Evolutionary conservation across 2,888 invertebrate species (phyloP), one percentile per base, ranked within the genome.

Genomic region (Dynastes hyllus): DNA sequence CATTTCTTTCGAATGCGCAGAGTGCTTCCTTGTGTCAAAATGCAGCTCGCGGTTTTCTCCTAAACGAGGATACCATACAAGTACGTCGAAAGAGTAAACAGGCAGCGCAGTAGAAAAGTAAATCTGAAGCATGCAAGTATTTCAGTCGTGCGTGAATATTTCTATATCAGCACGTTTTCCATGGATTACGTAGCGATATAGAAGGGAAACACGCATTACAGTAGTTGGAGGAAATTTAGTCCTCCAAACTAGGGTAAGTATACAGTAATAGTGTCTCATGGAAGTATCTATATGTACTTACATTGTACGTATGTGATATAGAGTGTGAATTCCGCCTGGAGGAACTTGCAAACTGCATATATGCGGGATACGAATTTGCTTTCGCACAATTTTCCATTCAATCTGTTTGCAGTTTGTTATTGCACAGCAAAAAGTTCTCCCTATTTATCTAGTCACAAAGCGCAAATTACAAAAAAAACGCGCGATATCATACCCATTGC

Each of bases 11-110:
- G n/a, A 16, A 16, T 16, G 11, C 11, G 9, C 16, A 6, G 37
- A 66, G 2, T 40, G 40, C 16, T 22, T 55, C 2, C 13, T 66
- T 13, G 5, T 40, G 40, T 45, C 55, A 37, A 71, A 13, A 55
- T 29, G 37, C 32, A n/a, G 29, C 37, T 37, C 29, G 29, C 50
- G 27, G 45, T 45, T 45, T 45, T 32, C 32, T 37, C 32, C 71
- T 71, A 53, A 71, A 55, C 55, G 37, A 37, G 16, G 45, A 55
- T 32, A 53, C 4, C 37, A 71, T 55, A 53, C 55, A 55, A 71
- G 32, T 55, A 32, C 53, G 37, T 71, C 55, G 29, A 22, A 55
- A 71, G 55, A 71, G 45, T 32, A 55, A 71, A 71, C 55, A 70
- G 32, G 29, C 53, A 51, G 16, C 51, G 29, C n/a, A 22, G 13